These are phyloP conservation scores for Rissa tridactyla DNA, from an alignment of 2,113 vertebrate species.

Conservation along the genomic window DNA sequence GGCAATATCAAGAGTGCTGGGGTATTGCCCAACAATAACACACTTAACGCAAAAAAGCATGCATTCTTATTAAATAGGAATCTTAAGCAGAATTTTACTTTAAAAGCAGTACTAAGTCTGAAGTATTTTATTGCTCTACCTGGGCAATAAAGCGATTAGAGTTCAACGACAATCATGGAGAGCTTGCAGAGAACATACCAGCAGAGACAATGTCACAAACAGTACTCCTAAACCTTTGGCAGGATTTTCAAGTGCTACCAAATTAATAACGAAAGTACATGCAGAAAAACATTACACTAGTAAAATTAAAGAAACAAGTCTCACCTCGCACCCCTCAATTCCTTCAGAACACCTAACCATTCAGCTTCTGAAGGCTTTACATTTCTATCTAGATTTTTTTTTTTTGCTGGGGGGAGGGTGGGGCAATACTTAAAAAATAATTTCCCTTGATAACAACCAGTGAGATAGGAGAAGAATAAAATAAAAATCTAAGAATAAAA, in stretches of 20 bases:
- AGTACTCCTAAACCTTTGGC: not conserved
- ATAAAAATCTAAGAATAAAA: not conserved
- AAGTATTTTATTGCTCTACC: not conserved
- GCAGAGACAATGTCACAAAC: not conserved
- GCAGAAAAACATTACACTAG: not conserved
- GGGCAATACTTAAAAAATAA: too few relatives aligned
- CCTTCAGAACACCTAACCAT: not conserved
- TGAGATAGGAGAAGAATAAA: not conserved
- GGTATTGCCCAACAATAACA: not conserved
- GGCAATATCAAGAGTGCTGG: not conserved
- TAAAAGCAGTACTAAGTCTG: not conserved
- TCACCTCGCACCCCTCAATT: not conserved
- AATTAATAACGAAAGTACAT: not conserved
- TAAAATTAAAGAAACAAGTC: not conserved
- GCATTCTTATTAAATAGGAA: not conserved
- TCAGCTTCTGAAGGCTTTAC: not conserved
- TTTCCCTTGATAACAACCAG: rapidly evolving
- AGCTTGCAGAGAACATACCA: not conserved
- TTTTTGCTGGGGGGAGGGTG: rapidly evolving
- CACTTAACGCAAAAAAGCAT: not conserved
- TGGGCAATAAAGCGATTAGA: not conserved
- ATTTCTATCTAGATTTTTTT: not conserved
- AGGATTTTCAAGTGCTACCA: not conserved
- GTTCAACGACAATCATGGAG: not conserved
- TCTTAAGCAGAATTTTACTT: not conserved